Evolutionary conservation across 2,113 vertebrate genomes (phyloP).

Genomic region (Semnornis frantzii): DNA sequence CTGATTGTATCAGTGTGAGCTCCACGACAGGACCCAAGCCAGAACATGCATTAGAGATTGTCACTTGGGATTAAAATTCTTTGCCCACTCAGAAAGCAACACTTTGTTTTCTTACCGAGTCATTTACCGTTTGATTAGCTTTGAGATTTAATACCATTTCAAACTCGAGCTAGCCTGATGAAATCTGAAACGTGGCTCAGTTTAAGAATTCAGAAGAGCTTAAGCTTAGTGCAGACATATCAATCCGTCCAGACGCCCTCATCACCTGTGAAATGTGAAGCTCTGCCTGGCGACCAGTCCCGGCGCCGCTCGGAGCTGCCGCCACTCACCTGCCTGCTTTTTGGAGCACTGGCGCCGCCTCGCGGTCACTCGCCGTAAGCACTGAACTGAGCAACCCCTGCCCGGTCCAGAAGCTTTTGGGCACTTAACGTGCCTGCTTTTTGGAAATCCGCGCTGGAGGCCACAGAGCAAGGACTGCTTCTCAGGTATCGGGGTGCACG

Average conservation of each 20-base stretch:
- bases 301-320: background rate
- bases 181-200: background rate
- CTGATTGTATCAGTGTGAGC: background rate
- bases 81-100: background rate
- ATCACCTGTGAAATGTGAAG: background rate
- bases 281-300: background rate
- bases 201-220: background rate
- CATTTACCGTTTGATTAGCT: background rate
- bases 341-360: constrained; percentile 42
- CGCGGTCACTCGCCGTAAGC: background rate
- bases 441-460: background rate
- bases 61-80: background rate
- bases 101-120: background rate
- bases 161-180: background rate
- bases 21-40: background rate
- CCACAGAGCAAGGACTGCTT: background rate
- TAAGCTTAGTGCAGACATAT: background rate
- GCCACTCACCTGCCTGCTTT: background rate
- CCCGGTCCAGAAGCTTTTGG: background rate
- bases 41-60: background rate
- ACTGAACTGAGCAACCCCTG: background rate
- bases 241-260: background rate
- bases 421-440: background rate
- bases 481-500: background rate
- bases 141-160: background rate